These are phyloP conservation scores for Neogale vison DNA, from an alignment of 2,113 vertebrate species.

Conservation along the genomic window DNA sequence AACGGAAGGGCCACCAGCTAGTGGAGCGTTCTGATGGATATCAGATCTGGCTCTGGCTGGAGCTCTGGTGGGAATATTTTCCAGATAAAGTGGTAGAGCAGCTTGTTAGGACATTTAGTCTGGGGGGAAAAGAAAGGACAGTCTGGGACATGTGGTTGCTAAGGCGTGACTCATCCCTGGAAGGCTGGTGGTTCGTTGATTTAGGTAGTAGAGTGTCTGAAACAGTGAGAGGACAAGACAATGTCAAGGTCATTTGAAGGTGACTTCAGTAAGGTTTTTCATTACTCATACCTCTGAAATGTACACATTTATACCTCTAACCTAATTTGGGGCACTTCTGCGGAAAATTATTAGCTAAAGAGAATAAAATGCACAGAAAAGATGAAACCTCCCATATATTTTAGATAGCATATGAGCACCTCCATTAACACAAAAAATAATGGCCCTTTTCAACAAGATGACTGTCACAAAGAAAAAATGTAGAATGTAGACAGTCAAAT, in stretches of 20 bases:
- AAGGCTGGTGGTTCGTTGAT: background rate
- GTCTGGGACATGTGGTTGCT: background rate
- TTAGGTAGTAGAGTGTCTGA: background rate
- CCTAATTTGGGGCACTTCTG: constrained; percentile 3
- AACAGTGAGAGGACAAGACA: background rate
- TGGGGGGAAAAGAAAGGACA: background rate
- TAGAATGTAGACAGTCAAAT: constrained; percentile 42
- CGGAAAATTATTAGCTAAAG: constrained; percentile 48
- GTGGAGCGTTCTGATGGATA: background rate
- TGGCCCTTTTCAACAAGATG: constrained; percentile 57
- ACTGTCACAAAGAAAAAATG: constrained; percentile 61
- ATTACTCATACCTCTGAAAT: background rate
- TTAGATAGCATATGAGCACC: constrained; percentile 46
- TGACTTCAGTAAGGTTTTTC: background rate
- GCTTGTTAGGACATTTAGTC: background rate
- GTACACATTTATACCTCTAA: background rate
- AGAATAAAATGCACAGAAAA: constrained; percentile 11
- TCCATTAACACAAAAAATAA: constrained; percentile 69
- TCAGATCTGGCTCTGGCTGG: background rate
- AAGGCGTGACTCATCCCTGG: background rate
- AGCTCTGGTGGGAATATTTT: background rate
- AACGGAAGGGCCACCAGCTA: background rate
- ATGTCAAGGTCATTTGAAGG: background rate
- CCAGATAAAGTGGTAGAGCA: background rate
- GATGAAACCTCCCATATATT: constrained; percentile 49